Evolutionary conservation across 2,113 vertebrate species (phyloP), one percentile per base, ranked within the genome.

Genomic region (Melanerpes aurifrons): DNA sequence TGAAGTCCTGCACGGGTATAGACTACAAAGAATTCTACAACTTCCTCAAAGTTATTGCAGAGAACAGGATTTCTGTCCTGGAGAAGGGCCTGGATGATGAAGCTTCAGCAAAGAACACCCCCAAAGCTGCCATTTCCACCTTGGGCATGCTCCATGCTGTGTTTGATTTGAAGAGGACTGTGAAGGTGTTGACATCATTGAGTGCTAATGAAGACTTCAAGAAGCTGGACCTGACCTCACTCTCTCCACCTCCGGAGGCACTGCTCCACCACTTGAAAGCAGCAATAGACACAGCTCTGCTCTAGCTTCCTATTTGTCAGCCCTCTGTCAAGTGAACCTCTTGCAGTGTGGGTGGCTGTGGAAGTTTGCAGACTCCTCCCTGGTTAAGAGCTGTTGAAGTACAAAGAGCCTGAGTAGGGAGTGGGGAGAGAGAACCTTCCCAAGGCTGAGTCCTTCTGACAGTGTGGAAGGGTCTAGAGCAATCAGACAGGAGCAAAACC

Each of bases 1-100:
- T 99, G 99, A 99, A 98, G 92, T 98, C 99, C 20, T 99, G 99
- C 97, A 98, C 99, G 0, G 99, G 99, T 45, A 99, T 99, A 21
- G 97, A 99, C 90, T 99, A 99, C 50, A 97, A 96, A 64, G 99
- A 99, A 86, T 99, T 99, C 95, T 98, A 98, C 82, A 98, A 98
- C 2, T 99, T 99, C 92, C 98, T 99, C 70, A 98, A 98, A 92
- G 96, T 98, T 35, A 98, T 99, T 6, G 98, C 98, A 0, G 97
- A 98, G n/a, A 98, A 97, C 91, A 98, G 99, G 19, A 98, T 99
- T 35, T 97, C 97, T 14, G 86, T 98, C 93, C 79, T 99, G 76
- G 97, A 82, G 2, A 90, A 97, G 0, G 96, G 54, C 73, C 96
- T n/a, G 31, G 97, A 86, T 50, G 97, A 73, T 43, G 96, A 87